These are phyloP conservation scores for Rhinolophus sinicus DNA, from an alignment of 2,113 vertebrate genomes.

Conservation along the genomic window DNA sequence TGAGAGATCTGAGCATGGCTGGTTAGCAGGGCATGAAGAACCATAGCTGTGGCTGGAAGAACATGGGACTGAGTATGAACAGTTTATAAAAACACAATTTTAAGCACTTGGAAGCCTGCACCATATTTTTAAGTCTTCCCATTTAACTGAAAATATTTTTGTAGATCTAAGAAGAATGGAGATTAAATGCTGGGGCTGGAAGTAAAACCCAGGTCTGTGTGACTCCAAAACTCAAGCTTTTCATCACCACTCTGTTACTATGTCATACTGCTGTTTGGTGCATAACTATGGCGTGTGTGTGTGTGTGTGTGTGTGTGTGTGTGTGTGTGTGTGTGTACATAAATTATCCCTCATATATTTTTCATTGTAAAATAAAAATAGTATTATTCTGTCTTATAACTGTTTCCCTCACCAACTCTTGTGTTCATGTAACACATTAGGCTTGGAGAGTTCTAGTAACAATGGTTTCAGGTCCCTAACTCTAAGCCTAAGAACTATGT, in stretches of 20 bases:
- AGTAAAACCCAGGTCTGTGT: not conserved
- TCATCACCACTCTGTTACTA: not conserved
- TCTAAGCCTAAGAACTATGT: not conserved
- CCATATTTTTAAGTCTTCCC: not conserved
- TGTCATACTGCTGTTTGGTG: not conserved
- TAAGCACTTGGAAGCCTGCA: not conserved
- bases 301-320: not conserved
- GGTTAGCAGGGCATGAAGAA: not conserved
- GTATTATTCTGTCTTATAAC: not conserved
- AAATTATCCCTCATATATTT: not conserved
- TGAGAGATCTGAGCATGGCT: not conserved
- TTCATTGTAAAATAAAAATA: conserved; percentile 35
- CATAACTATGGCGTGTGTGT: not conserved
- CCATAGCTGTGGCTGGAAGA: not conserved
- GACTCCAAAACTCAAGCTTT: not conserved
- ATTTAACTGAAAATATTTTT: conserved; percentile 27
- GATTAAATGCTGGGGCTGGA: not conserved
- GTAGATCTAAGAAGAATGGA: not conserved
- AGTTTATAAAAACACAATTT: not conserved
- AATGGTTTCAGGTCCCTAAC: not conserved
- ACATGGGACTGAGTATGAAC: not conserved
- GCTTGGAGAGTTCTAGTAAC: not conserved
- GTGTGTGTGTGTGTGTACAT: not conserved
- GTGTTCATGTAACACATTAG: not conserved
- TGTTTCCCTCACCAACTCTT: not conserved